Evolutionary conservation across 35 echinoderm and acorn worm species (phyloP), one percentile per base, ranked within the genome.

Genomic region (Ophioderma brevispina): DNA sequence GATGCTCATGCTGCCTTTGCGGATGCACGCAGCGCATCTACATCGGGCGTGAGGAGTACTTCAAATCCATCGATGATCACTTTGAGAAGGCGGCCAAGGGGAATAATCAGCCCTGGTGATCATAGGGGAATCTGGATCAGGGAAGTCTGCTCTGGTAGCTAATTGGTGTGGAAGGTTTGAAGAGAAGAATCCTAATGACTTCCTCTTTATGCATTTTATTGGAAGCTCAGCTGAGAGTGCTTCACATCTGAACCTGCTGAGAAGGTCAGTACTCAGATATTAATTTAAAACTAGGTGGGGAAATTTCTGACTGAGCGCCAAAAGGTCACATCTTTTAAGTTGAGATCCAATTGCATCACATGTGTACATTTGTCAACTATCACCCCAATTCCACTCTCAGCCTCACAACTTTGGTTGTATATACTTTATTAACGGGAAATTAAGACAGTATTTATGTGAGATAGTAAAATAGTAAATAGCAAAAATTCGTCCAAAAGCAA

Each of bases 141-240:
- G 95, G 1, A 97, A 97, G 63, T 97, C 95, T 35, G 95, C 95
- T 10, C 76, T 97, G 64, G 80, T 97, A 13, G 95, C 95, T 25
- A 97, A 97, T 38, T 97, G 95, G 95, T 88, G 83, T 36, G 75
- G 81, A n/a, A 77, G 88, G 76, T 97, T 88, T 79, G 82, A 97
- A 52, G 92, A 97, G 79, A 84, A 92, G 31, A 87, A 97, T 36
- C 95, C 92, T 18, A 78, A 80, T 17, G 37, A 80, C 35, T 97
- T 94, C 40, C 83, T 94, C 21, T 97, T 97, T 76, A 91, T 94
- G 78, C 95, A 97, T 86, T 97, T 97, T 63, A 94, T 97, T 55
- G 95, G 95, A 19, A 94, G 92, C 33, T 97, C 95, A 33, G 78
- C 95, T 33, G 95, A 97, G 75, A 97, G 95, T 82, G 92, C 95